Conservation (phyloP, 2,888 invertebrate genomes). For the Cepaea hortensis region DNA sequence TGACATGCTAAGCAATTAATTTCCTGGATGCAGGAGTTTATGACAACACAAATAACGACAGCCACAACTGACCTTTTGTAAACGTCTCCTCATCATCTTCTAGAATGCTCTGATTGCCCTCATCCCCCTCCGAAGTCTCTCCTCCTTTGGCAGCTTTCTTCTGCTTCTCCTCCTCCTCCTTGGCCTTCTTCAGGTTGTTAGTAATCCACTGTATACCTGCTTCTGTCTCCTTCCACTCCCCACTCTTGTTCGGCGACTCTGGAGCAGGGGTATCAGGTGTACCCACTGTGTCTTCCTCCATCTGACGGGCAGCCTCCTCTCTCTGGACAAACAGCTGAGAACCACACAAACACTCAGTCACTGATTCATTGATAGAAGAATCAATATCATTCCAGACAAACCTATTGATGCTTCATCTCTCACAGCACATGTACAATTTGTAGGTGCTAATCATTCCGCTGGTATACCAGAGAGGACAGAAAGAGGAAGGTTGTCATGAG, state of each 20-base stretch:
- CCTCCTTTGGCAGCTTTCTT: slow-evolving; percentile 22
- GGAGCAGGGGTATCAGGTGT: slow-evolving; percentile 57
- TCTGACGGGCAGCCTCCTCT: slow-evolving; percentile 65
- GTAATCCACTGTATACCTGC: slow-evolving; percentile 75
- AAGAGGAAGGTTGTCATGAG: too few species aligned
- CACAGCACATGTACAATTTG: too few species aligned
- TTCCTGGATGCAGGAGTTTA: too few species aligned
- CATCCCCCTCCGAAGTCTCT: slow-evolving; percentile 6
- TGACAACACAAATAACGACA: too few species aligned
- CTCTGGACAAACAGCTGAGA: slow-evolving; percentile 66
- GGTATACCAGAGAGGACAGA: too few species aligned
- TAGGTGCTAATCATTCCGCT: too few species aligned
- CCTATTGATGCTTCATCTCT: too few species aligned
- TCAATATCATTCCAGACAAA: too few species aligned
- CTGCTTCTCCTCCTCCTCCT: slow-evolving; percentile 52
- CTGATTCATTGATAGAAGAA: too few species aligned
- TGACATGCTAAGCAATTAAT: too few species aligned
- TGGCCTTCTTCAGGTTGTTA: slow-evolving; percentile 60
- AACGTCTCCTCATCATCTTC: slow-evolving; percentile 93
- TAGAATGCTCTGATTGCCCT: slow-evolving; percentile 52
- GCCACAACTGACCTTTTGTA: slow-evolving; percentile 67
- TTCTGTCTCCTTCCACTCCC: slow-evolving; percentile 73
- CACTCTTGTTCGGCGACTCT: slow-evolving; percentile 68
- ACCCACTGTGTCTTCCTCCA: slow-evolving; percentile 61
- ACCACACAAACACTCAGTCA: neutral